Evolutionary conservation across 2,113 vertebrate genomes (phyloP).

Genomic region (Chamaetylas fuelleborni): DNA sequence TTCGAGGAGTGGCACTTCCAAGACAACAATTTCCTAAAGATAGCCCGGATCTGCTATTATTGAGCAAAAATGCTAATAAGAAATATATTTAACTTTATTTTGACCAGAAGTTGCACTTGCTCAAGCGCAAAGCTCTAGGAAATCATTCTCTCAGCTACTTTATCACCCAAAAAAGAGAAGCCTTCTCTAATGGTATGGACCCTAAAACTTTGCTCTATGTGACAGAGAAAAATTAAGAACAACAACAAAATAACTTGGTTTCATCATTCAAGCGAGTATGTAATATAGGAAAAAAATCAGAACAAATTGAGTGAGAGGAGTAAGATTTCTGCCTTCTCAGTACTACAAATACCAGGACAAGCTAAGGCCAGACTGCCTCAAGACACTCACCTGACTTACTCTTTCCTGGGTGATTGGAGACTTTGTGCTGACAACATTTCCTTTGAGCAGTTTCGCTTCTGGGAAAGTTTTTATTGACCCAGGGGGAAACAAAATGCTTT

Average conservation of each 20-base stretch:
- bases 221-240: neutral
- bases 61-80: neutral
- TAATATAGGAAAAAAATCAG: neutral
- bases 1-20: neutral
- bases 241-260: neutral
- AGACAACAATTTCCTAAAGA: neutral
- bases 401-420: neutral
- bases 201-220: neutral
- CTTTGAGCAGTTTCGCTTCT: neutral
- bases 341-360: neutral
- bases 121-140: neutral
- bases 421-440: neutral
- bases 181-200: neutral
- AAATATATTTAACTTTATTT: neutral
- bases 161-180: neutral
- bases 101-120: neutral
- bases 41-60: neutral
- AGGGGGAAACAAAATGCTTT: neutral
- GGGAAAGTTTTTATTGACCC: neutral
- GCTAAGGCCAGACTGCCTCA: neutral
- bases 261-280: accelerated
- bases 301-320: neutral
- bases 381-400: neutral
- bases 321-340: neutral
- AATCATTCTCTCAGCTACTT: neutral